Evolutionary conservation across 2,888 invertebrate species (phyloP), one percentile per base, ranked within the genome.

Genomic region (Leptothorax acervorum): DNA sequence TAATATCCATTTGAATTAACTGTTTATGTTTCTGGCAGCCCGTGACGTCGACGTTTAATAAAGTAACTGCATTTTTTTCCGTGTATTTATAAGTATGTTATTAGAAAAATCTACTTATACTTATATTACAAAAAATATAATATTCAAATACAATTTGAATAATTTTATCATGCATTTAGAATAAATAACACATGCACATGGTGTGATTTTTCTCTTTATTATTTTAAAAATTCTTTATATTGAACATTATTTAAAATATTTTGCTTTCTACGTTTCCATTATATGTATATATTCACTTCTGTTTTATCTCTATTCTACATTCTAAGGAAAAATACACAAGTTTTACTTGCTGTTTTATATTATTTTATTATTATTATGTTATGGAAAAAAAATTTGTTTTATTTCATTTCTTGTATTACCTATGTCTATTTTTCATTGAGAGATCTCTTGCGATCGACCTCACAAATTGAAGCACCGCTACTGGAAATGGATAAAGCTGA

Each of bases 401-500:
- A 60, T 53, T 39, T 65, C 5, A 3, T 53, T 35, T 60, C 39
- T 60, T 15, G 11, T 3, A 35, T 60, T 70, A 23, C 23, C 23
- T 23, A 48, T 28, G 12, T 71, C 12, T 70, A 48, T 60, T 60
- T 79, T 71, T 66, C 42, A 78, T 66, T 42, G 68, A 42, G 18
- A 42, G 55, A 78, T 68, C 42, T 28, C 31, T 31, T n/a, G 28
- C 76, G 35, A 57, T 66, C 42, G 60, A 23, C 3, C n/a, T 12
- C n/a, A 60, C 71, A 71, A 79, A 60, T 71, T 71, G 48, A 60
- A 79, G 60, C 15, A 28, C 60, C 23, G 45, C 48, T 35, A 51
- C 73, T 81, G 73, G 12, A 60, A 81, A 81, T 48, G 71, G 48
- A 23, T 71, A 79, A 68, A 78, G 35, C 35, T 79, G 78, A 79